Evolutionary conservation across 2,888 invertebrate species (phyloP), one percentile per base, ranked within the genome.

Genomic region (Macrophya annulata): DNA sequence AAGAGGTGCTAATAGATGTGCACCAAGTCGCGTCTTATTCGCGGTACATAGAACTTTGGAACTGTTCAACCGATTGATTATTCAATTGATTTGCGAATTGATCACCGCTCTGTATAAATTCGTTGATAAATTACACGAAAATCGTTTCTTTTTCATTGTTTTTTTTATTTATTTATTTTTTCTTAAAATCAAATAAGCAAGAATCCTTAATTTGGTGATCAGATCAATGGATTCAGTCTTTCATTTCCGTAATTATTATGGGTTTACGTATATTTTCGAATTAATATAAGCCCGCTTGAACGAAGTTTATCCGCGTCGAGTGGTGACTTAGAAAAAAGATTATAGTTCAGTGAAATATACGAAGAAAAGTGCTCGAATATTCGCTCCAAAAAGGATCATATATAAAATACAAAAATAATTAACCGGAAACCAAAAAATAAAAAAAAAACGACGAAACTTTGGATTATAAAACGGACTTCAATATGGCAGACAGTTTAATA

Each of bases 1-100:
- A 86, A 86, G 89, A 87, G 87, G 84, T 87, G 85, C 85, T 85
- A 85, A 85, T 85, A 76, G 85, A 87, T 87, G 86, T 71, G 83
- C 45, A 68, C 68, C 81, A 48, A 71, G 81, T 43, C 62, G 81
- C 40, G n/a, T 81, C 62, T 59, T 81, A 83, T 48, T 68, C 83
- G 55, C 55, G 48, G 81, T 81, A 62, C n/a, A 55, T 37, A n/a
- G 48, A 31, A 68, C 83, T 68, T n/a, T 62, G 45, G 45, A 37
- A 68, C 31, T 68, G 9, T 81, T 81, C 31, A 40, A 17, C 8
- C 68, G 45, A 68, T 83, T 55, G 48, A 68, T 83, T 21, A 0
- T 21, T 31, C 83, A 9, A 71, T 83, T 55, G 83, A 83, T 68
- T 48, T 4, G 65, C 68, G 68, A 21, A 77, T 37, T 31, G 25